These are phyloP conservation scores for Sebastes oblongus DNA, from an alignment of 2,797 vertebrate genomes.

Conservation along the genomic window DNA sequence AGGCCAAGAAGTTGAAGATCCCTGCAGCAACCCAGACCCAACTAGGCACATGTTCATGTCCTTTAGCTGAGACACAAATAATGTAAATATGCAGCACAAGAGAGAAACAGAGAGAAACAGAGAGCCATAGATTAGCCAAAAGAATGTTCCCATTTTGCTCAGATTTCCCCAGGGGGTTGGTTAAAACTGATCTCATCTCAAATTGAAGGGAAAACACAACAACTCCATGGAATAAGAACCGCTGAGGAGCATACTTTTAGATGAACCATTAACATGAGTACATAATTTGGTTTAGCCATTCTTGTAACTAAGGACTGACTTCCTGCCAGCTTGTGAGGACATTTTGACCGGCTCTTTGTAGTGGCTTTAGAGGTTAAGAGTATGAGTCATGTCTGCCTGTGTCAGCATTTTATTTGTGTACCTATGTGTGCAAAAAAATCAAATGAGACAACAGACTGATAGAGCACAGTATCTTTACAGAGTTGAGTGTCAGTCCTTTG, in stretches of 20 bases:
- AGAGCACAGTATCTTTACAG: neutral
- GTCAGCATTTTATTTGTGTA: neutral
- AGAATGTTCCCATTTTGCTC: neutral
- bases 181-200: neutral
- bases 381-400: neutral
- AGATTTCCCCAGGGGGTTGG: neutral
- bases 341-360: neutral
- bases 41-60: slow-evolving; percentile 88
- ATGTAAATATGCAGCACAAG: slow-evolving; percentile 22
- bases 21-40: slow-evolving; percentile 94
- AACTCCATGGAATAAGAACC: neutral
- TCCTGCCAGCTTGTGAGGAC: neutral
- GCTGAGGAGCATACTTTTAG: neutral
- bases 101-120: neutral
- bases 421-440: neutral
- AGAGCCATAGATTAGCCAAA: neutral
- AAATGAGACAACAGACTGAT: neutral
- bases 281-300: neutral
- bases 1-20: slow-evolving; percentile 95
- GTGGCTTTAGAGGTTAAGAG: neutral
- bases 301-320: neutral
- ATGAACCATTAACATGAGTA: neutral
- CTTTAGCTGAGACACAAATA: slow-evolving; percentile 67
- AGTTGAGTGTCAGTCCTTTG: neutral
- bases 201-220: neutral